Percentiles rank a stretch among this genome's conserved stretches.
These are phyloP conservation scores for Parascotia fuliginaria DNA, from an alignment of 2,888 invertebrate genomes.

Conservation along the genomic window DNA sequence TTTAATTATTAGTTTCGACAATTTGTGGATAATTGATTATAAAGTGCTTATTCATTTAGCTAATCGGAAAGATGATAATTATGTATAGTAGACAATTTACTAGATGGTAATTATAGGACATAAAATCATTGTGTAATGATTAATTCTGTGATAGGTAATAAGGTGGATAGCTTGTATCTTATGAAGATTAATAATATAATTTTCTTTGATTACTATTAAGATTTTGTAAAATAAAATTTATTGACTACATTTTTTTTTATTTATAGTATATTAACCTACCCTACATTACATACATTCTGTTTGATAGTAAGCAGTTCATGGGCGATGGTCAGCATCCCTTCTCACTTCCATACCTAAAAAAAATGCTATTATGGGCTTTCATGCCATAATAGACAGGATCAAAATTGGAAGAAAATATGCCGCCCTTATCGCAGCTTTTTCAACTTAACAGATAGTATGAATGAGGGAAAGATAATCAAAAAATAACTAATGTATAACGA, in stretches of 20 bases:
- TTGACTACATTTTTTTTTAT: background rate
- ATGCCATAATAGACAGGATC: too few species aligned
- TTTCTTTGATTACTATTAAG: slow-evolving; percentile 9
- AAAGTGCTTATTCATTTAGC: background rate
- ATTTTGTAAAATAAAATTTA: slow-evolving; percentile 17
- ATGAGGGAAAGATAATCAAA: too few species aligned
- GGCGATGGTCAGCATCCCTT: too few species aligned
- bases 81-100: slow-evolving; percentile 25
- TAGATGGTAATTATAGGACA: slow-evolving; percentile 29
- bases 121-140: slow-evolving; percentile 44
- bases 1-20: slow-evolving; percentile 8
- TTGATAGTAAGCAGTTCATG: too few species aligned
- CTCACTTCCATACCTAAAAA: too few species aligned
- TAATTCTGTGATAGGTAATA: slow-evolving; percentile 44
- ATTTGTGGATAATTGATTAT: slow-evolving; percentile 4
- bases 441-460: too few species aligned
- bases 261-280: too few species aligned
- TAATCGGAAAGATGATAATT: background rate
- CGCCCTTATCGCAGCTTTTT: too few species aligned
- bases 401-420: too few species aligned
- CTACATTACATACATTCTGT: too few species aligned
- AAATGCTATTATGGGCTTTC: too few species aligned
- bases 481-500: slow-evolving; percentile 14
- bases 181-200: slow-evolving; percentile 13
- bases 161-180: background rate